Percentiles rank a stretch among this genome's conserved stretches.
Evolutionary conservation across 2,797 vertebrate species (phyloP).

Genomic region (Intellagama lesueurii): DNA sequence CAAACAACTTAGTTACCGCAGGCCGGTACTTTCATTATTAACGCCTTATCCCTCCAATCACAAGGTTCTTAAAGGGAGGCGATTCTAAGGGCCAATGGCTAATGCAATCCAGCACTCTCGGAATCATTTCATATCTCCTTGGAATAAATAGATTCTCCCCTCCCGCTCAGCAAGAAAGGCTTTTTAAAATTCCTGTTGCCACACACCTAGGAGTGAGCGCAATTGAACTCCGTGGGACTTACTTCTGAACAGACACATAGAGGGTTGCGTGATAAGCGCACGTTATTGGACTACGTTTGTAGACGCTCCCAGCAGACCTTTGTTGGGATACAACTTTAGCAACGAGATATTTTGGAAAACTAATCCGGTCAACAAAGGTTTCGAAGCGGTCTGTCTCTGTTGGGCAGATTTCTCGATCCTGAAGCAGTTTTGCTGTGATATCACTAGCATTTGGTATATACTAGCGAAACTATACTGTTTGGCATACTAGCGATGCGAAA

Average conservation of each 20-base stretch:
- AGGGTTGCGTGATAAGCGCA: too few species aligned
- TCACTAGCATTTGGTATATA: background rate
- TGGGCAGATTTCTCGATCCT: background rate
- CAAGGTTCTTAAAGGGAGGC: background rate
- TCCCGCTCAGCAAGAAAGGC: background rate
- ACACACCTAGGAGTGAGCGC: too few species aligned
- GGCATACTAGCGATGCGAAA: background rate
- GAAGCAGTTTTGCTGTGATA: background rate
- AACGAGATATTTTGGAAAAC: background rate
- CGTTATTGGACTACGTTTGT: too few species aligned
- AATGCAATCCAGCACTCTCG: too few species aligned
- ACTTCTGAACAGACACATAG: too few species aligned
- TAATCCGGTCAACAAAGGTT: background rate
- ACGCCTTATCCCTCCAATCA: background rate
- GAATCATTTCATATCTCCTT: background rate
- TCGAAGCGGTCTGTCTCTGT: background rate
- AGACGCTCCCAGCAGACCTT: background rate
- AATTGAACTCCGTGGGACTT: too few species aligned
- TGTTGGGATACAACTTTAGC: conserved; percentile 7
- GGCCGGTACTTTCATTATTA: background rate
- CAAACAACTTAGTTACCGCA: background rate
- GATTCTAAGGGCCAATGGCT: too few species aligned
- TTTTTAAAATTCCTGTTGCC: too few species aligned
- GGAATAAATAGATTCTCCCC: background rate
- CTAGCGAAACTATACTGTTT: too few species aligned